Conservation (phyloP, 2,888 invertebrate genomes). For the Microplitis manilae region DNA sequence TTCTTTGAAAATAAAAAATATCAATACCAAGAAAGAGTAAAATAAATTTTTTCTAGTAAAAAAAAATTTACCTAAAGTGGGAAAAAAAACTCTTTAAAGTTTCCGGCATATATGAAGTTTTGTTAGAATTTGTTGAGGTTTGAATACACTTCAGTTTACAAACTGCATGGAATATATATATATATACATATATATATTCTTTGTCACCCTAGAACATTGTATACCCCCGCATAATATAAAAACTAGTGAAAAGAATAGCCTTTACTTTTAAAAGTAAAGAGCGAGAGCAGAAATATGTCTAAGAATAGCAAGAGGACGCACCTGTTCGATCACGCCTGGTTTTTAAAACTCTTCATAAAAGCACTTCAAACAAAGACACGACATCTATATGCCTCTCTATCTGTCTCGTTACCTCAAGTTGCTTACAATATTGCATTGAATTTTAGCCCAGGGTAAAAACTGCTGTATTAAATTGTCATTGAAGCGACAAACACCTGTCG, state of each 20-base stretch:
- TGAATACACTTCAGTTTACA: constrained; percentile 4
- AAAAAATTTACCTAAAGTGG: neutral
- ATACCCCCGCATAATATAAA: neutral
- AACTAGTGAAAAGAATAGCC: neutral
- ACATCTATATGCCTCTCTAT: neutral
- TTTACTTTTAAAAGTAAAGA: neutral
- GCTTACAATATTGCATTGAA: constrained; percentile 11
- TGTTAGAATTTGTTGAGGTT: neutral
- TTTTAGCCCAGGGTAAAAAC: neutral
- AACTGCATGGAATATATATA: neutral
- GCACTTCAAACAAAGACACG: neutral
- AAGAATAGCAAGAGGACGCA: constrained; percentile 25
- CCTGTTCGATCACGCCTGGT: constrained; percentile 33
- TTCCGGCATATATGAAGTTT: neutral
- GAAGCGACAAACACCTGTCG: constrained; percentile 24
- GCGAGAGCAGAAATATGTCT: neutral
- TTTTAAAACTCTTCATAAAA: constrained; percentile 3
- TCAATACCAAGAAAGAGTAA: neutral
- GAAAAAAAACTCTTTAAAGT: neutral
- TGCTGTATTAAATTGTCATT: constrained; percentile 15
- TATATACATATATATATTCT: constrained; percentile 7
- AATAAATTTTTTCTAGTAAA: neutral
- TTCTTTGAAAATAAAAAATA: neutral
- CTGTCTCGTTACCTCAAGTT: neutral
- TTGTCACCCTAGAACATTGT: constrained; percentile 29